Conservation (phyloP, 2,797 vertebrate species). For the Microctenopoma stevenorrisi region DNA sequence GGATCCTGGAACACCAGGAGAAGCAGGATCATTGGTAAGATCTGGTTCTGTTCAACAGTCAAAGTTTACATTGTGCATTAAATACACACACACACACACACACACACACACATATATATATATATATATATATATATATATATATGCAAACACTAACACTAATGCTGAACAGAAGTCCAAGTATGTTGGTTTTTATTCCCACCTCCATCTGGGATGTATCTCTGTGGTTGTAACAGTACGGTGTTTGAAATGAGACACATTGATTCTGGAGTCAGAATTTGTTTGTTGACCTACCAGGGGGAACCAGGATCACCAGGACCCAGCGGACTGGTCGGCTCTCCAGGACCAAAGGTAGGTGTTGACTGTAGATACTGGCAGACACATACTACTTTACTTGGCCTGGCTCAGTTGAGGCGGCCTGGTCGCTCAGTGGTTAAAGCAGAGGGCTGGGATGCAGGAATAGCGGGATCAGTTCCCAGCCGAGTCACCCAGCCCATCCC, state of each 20-base stretch:
- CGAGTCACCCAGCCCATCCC: too few relatives aligned
- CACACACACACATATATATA: too few relatives aligned
- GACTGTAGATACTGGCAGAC: not conserved
- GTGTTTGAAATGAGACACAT: conserved; percentile 26
- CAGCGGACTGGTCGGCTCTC: conserved; percentile 62
- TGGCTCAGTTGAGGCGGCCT: too few relatives aligned
- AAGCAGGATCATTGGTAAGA: conserved; percentile 76
- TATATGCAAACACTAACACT: too few relatives aligned
- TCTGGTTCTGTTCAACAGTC: not conserved
- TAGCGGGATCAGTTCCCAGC: too few relatives aligned
- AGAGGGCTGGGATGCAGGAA: too few relatives aligned
- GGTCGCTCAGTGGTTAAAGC: too few relatives aligned
- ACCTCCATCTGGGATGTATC: too few relatives aligned
- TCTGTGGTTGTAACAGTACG: not conserved
- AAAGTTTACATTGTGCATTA: not conserved
- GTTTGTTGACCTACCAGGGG: conserved; percentile 72
- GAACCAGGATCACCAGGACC: conserved; percentile 73
- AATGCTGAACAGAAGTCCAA: not conserved
- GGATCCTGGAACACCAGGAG: conserved; percentile 71
- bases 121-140: too few relatives aligned
- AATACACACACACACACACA: too few relatives aligned
- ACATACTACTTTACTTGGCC: not conserved
- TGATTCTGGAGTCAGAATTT: conserved; percentile 48
- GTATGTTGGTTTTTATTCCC: not conserved
- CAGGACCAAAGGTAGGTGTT: conserved; percentile 79